These are phyloP conservation scores for Pissodes strobi DNA, from an alignment of 1,140 invertebrate species.

Conservation along the genomic window DNA sequence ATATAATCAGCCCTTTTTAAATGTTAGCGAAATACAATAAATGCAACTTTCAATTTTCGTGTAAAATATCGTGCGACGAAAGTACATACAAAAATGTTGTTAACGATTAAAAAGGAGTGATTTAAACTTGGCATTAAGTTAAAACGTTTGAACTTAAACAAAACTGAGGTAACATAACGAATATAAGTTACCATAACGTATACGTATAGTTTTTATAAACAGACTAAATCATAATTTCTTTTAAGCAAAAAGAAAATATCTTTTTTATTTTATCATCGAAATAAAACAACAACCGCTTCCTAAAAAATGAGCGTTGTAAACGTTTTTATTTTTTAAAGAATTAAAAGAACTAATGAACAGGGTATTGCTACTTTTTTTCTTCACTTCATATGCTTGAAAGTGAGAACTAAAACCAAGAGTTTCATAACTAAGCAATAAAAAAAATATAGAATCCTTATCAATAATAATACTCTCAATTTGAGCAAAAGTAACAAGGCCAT, in stretches of 20 bases:
- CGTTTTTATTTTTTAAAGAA: constrained; percentile 7
- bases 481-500: not conserved
- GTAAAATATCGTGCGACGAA: not conserved
- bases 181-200: too few relatives aligned
- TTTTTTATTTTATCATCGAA: constrained; percentile 3
- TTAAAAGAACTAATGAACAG: not conserved
- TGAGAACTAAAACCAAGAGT: constrained; percentile 7
- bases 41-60: not conserved
- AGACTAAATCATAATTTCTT: not conserved
- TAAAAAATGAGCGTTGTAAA: constrained; percentile 7
- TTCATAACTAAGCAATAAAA: not conserved
- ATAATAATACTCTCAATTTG: constrained; percentile 5
- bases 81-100: not conserved
- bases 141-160: not conserved
- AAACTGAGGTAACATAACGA: too few relatives aligned
- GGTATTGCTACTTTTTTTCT: not conserved
- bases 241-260: not conserved
- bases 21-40: too few relatives aligned
- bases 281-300: constrained; percentile 3
- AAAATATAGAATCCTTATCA: constrained; percentile 3
- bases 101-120: not conserved
- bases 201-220: not conserved
- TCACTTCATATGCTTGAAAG: constrained; percentile 3
- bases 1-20: too few relatives aligned
- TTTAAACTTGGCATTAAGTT: not conserved